Evolutionary conservation across 2,888 invertebrate genomes (phyloP), one percentile per base, ranked within the genome.

Genomic region (Electrophaes corylata): DNA sequence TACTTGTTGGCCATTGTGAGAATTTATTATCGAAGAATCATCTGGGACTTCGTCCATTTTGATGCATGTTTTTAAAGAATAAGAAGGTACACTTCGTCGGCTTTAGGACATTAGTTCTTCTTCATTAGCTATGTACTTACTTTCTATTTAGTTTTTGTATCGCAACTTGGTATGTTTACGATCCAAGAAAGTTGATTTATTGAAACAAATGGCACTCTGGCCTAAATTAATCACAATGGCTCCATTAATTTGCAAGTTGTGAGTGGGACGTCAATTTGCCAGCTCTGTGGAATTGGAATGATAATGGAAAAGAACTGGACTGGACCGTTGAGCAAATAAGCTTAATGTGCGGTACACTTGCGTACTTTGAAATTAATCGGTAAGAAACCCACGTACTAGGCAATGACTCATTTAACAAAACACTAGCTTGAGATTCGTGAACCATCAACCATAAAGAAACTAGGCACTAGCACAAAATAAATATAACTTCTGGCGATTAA

Each of bases 291-390:
- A 51, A 51, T 47, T 47, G 35, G 50, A 23, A 47, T 41, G 47
- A 37, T 50, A 76, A 70, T 75, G 72, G 66, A 70, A 62, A 73
- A 64, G 60, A 62, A 62, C 63, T 56, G 62, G 60, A 69, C 62
- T 62, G 57, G 67, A 66, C 53, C 62, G 65, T 65, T 70, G 72
- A 73, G 72, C 72, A 76, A 79, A 77, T 72, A 80, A 74, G 71
- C 72, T 72, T 77, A 79, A 79, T 77, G 76, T 76, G 72, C 71
- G 69, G 66, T 69, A 65, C 73, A 71, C 71, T 75, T 69, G 70
- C 70, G 72, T 67, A 66, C 69, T 70, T 70, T 69, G 71, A 70
- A 75, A 37, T 76, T 78, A 75, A 74, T 73, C 70, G 71, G 70
- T 69, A 68, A 66, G 46, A 64, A 72, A 68, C 79, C 75, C 75